phyloP scores from a whole-genome alignment of 2,888 invertebrate genomes.

The Boloria euphrosyne region DNA sequence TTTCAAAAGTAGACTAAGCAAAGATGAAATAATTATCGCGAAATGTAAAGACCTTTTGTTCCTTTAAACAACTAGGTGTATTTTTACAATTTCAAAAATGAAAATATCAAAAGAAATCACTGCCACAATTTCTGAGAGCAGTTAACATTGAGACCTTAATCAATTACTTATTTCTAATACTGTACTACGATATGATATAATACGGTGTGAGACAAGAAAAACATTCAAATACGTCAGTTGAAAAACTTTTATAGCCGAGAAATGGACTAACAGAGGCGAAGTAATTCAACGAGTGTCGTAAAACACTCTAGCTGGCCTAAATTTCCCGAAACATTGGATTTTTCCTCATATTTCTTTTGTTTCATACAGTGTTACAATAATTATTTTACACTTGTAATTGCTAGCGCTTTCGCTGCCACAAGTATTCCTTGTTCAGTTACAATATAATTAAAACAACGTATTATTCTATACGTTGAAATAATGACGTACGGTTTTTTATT shows the following conservation, averaged over 20 bases:
- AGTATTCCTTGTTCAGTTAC: slow-evolving; percentile 13
- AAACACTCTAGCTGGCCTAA: slow-evolving; percentile 42
- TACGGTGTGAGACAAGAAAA: slow-evolving; percentile 37
- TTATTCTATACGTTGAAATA: neutral
- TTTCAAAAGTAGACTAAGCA: slow-evolving; percentile 4
- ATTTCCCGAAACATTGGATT: slow-evolving; percentile 38
- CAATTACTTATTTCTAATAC: slow-evolving; percentile 16
- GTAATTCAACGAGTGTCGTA: slow-evolving; percentile 45
- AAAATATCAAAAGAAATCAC: neutral
- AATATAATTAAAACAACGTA: slow-evolving; percentile 19
- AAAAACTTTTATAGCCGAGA: slow-evolving; percentile 43
- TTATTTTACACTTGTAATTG: slow-evolving; percentile 33
- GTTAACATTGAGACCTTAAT: slow-evolving; percentile 1
- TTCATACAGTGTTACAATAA: slow-evolving; percentile 33
- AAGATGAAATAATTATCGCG: slow-evolving; percentile 12
- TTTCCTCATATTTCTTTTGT: slow-evolving; percentile 38
- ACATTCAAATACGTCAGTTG: slow-evolving; percentile 41
- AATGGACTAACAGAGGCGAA: slow-evolving; percentile 42
- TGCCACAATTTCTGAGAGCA: slow-evolving; percentile 2
- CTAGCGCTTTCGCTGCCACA: slow-evolving; percentile 20
- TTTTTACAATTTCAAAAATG: slow-evolving; percentile 1
- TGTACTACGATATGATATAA: slow-evolving; percentile 12
- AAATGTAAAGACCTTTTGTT: slow-evolving; percentile 15
- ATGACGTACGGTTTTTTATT: neutral
- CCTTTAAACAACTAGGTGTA: slow-evolving; percentile 1